phyloP scores from a whole-genome alignment of 2,888 invertebrate species.

The Prosopocoilus inquinatus region DNA sequence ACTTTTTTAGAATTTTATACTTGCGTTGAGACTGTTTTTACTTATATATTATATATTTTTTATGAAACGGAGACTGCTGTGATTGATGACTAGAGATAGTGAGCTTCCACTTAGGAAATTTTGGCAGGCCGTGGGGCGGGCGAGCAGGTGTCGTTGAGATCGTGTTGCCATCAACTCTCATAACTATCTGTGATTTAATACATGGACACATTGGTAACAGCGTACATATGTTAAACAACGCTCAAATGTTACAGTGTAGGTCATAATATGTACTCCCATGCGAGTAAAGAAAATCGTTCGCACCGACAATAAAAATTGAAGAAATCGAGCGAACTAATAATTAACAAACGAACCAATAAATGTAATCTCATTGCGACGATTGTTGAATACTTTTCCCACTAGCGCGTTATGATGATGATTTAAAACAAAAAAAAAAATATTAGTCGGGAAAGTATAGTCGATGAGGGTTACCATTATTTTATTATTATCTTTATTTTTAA shows the following conservation, averaged over 20 bases:
- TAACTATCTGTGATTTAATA: slow-evolving; percentile 30
- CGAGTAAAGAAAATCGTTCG: slow-evolving; percentile 3
- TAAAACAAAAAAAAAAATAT: not conserved
- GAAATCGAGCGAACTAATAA: no score
- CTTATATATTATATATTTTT: no score
- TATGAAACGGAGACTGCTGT: no score
- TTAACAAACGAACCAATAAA: no score
- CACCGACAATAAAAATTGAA: no score
- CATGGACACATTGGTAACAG: slow-evolving; percentile 48
- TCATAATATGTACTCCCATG: slow-evolving; percentile 27
- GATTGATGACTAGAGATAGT: no score
- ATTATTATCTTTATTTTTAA: slow-evolving; percentile 5
- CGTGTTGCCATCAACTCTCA: slow-evolving; percentile 20
- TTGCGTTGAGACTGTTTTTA: no score
- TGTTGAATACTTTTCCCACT: not conserved
- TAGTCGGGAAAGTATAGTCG: slow-evolving; percentile 1
- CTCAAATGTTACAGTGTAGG: slow-evolving; percentile 49
- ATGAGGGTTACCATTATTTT: slow-evolving; percentile 3
- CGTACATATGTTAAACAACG: slow-evolving; percentile 53
- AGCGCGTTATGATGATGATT: not conserved
- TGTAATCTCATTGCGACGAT: no score
- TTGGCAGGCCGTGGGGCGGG: not conserved
- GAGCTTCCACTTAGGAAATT: no score
- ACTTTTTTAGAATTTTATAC: no score
- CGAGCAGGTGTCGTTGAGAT: not conserved